Evolutionary conservation across 1,140 invertebrate genomes (phyloP).

Genomic region (Bactericera cockerelli): DNA sequence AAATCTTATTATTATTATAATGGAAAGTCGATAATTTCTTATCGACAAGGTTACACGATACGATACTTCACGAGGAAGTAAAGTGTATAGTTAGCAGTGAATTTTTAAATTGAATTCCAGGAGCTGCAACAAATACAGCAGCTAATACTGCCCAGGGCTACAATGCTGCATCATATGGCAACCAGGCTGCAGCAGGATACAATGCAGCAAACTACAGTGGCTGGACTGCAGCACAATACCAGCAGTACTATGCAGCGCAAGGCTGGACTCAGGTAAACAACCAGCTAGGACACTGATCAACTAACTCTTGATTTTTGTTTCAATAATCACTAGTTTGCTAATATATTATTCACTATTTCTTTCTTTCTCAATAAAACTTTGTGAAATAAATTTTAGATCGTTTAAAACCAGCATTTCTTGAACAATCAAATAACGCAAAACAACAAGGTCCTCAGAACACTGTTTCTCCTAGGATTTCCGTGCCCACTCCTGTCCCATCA

Average conservation of each 20-base stretch:
- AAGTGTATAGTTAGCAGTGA: too few species aligned
- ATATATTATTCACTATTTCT: not conserved
- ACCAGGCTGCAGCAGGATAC: not conserved
- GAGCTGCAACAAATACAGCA: not conserved
- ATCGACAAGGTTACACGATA: too few species aligned
- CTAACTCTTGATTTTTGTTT: too few species aligned
- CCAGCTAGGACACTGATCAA: too few species aligned
- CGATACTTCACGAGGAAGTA: too few species aligned
- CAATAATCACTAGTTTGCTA: not conserved
- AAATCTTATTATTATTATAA: too few species aligned
- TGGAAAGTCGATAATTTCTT: too few species aligned
- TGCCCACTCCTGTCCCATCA: too few species aligned
- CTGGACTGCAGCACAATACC: not conserved
- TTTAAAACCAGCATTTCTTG: not conserved
- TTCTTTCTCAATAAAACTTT: not conserved
- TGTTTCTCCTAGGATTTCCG: too few species aligned
- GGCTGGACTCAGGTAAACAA: conserved; percentile 6
- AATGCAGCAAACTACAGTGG: conserved; percentile 2
- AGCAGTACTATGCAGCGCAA: not conserved
- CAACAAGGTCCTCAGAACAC: too few species aligned
- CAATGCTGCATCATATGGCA: not conserved
- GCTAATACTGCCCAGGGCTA: not conserved
- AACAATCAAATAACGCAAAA: too few species aligned
- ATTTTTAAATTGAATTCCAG: too few species aligned
- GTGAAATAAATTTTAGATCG: not conserved